Base-by-base conservation (phyloP, 2,888 invertebrate species). In the Microplitis deprimator region DNA sequence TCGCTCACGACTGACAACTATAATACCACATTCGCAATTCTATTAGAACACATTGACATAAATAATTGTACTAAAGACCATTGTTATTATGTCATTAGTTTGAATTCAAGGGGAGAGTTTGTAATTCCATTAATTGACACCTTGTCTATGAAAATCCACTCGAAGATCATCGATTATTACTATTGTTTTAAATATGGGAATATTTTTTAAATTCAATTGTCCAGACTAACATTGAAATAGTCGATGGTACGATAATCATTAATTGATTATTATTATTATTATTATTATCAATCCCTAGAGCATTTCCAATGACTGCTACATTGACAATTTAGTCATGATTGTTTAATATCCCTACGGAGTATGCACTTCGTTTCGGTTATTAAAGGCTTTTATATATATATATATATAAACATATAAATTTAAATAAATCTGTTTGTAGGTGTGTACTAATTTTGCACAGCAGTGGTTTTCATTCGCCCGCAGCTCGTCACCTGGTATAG, bases 11-110 rank as follows among this genome's bases (percentile, higher is more conserved):
- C 81, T 83, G 84, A 85, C 85, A 84, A 86, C 82, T 83, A 73
- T 64, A n/a, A 41, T 29, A 16, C 50, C 75, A 65, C n/a, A 70
- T 59, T 70, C 70, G 62, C 60, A 29, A 82, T 83, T 82, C 83
- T 82, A 87, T 87, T 85, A 85, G 85, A 84, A 83, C 83, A 82
- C 82, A 85, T 87, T 87, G 84, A 84, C 83, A 85, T 85, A 85
- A 87, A 87, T 86, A 87, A 87, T 87, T 86, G 85, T 83, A 85
- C 85, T 83, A 80, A 77, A 71, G 67, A 41, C 16, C 41, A 65
- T 65, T 82, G 84, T 85, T 85, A 85, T 85, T 85, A 83, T 84
- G 84, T 84, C 84, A 85, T 85, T 84, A 83, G 85, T 85, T 84
- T 80, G 82, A 80, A 81, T 84, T 84, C 82, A 81, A 20, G 40